phyloP scores from a whole-genome alignment of 2,113 vertebrate genomes.

The Progne subis region DNA sequence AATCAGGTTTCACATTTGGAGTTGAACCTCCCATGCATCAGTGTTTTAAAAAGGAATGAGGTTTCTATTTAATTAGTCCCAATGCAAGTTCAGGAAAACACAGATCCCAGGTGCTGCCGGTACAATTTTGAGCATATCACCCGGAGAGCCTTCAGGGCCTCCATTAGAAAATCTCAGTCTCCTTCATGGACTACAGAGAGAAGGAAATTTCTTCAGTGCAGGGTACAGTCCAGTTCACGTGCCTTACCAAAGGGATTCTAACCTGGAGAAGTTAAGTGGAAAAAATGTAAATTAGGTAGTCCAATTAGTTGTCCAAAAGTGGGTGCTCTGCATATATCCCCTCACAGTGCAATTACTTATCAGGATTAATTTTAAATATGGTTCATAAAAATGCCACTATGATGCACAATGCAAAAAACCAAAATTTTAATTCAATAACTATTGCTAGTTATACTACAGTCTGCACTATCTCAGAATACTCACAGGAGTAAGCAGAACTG shows the following conservation, averaged over 20 bases:
- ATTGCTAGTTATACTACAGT: neutral
- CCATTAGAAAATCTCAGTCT: neutral
- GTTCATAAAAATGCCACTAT: neutral
- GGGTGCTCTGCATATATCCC: neutral
- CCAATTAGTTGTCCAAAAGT: neutral
- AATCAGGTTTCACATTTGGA: neutral
- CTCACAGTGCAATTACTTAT: neutral
- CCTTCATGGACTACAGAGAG: neutral
- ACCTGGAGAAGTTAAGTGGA: neutral
- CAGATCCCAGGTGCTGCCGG: neutral
- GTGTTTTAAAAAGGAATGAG: neutral
- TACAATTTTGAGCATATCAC: neutral
- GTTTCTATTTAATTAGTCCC: neutral
- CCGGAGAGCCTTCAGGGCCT: neutral
- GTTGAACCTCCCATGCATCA: neutral
- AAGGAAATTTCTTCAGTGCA: neutral
- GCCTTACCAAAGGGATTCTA: neutral
- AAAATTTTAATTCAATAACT: neutral
- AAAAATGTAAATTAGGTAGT: neutral
- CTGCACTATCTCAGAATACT: neutral
- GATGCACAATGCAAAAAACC: neutral
- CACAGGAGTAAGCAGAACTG: neutral
- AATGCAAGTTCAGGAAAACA: neutral
- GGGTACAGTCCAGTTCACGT: neutral
- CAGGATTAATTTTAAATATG: neutral